Evolutionary conservation across 1,140 invertebrate species (phyloP).

Genomic region (Meloidogyne exigua): DNA sequence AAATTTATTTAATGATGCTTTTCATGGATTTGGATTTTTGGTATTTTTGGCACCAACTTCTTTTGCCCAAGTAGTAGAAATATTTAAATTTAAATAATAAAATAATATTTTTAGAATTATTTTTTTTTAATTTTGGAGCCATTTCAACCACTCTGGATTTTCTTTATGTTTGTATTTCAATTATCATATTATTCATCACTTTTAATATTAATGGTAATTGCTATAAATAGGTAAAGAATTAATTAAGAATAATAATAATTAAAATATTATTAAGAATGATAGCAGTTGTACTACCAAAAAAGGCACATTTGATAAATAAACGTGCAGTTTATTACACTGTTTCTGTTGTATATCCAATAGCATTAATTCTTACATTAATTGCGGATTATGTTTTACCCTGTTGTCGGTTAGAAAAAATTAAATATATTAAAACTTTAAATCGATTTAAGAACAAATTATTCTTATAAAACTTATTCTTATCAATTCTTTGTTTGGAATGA

Average conservation of each 20-base stretch:
- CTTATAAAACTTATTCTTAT: background rate
- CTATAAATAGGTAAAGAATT: background rate
- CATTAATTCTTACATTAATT: background rate
- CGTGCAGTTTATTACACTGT: background rate
- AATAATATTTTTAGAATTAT: constrained; percentile 2
- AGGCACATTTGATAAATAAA: background rate
- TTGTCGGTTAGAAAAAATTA: background rate
- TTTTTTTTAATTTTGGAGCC: background rate
- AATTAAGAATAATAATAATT: background rate
- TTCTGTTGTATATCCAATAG: background rate
- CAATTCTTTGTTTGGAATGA: background rate
- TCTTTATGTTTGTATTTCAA: background rate
- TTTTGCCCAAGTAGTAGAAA: background rate
- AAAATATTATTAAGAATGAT: background rate
- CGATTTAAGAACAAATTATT: background rate
- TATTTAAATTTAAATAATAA: background rate
- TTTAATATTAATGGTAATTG: background rate
- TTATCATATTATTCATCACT: background rate
- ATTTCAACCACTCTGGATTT: background rate
- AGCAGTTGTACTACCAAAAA: background rate
- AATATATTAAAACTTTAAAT: background rate
- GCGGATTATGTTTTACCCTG: background rate
- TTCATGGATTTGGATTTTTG: constrained; percentile 1
- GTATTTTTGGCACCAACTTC: background rate
- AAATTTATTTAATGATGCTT: constrained; percentile 5